A percentile compares a stretch with the other conserved stretches of the same genome.
Conservation (phyloP, 64 coral and sea anemone species). For the Astreopora myriophthalma region DNA sequence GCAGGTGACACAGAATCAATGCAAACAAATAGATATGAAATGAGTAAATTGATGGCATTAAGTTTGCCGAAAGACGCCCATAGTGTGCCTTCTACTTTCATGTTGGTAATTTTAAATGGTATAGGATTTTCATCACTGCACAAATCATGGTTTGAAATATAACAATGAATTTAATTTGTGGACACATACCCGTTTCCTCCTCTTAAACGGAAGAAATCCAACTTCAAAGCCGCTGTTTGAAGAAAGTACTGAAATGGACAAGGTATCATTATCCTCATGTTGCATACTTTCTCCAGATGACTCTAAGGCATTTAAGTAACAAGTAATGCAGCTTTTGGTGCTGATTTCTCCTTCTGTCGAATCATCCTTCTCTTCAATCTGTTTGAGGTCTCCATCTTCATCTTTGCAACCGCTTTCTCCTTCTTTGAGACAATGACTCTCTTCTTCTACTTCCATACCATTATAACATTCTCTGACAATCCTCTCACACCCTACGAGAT, state of each 20-base stretch:
- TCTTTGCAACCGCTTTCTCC: background rate
- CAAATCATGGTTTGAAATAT: background rate
- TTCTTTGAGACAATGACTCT: background rate
- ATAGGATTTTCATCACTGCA: background rate
- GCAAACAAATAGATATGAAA: background rate
- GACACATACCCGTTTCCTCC: background rate
- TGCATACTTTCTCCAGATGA: background rate
- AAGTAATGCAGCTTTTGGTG: background rate
- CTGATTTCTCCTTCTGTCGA: background rate
- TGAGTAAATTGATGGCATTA: background rate
- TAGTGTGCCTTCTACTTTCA: background rate
- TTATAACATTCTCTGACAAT: background rate
- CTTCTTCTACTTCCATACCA: background rate
- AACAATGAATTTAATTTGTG: background rate
- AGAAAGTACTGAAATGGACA: background rate
- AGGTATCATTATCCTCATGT: background rate
- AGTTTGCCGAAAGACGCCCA: background rate
- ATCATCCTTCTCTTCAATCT: background rate
- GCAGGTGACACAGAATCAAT: background rate
- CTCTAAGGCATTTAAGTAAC: background rate
- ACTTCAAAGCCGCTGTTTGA: background rate
- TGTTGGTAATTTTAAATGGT: background rate
- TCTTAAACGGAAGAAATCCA: background rate
- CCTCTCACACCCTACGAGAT: background rate
- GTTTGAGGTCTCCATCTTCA: background rate